Evolutionary conservation across 2,797 vertebrate genomes (phyloP), one percentile per base, ranked within the genome.

Genomic region (Eleutherodactylus coqui): DNA sequence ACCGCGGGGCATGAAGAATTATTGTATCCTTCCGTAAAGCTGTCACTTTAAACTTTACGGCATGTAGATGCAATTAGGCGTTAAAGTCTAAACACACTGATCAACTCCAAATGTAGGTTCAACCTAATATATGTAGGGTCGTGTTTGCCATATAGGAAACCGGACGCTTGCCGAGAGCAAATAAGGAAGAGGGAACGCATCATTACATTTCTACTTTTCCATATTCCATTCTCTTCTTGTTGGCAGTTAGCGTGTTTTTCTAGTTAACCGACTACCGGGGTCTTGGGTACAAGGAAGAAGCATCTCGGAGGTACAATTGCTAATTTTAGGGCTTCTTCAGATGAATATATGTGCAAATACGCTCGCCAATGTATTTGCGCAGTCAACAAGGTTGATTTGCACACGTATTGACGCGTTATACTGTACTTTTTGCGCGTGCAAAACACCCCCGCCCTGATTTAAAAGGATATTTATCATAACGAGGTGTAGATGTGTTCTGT

Each of bases 41-140:
- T 36, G 36, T 78, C 49, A 38, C 49, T 14, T 21, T 27, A 41
- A 58, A 34, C 38, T 45, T 64, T 62, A 64, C 47, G 78, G 58
- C 78, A 80, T 19, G 27, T 32, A 45, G 41, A 47, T 47, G 49
- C 34, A 51, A 64, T 62, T 55, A 60, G 32, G 53, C 62, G 76
- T 24, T 62, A 51, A 32, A 78, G 3, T 58, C 10, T 32, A 80
- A 76, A 34, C 51, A 51, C 27, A 34, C 19, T 32, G 53, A 73
- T 45, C 41, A 16, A 45, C 6, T 41, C 70, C 38, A 45, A 45
- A 73, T 27, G 41, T n/a, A 45, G 14, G 41, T 11, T 16, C 27
- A 43, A 24, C 36, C 32, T 1, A 19, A 67, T 17, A 17, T 34
- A 67, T 67, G 62, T 14, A 36, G 62, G 62, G 32, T 19, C 8